These are phyloP conservation scores for Vollenhovia emeryi DNA, from an alignment of 1,140 invertebrate genomes.

Conservation along the genomic window DNA sequence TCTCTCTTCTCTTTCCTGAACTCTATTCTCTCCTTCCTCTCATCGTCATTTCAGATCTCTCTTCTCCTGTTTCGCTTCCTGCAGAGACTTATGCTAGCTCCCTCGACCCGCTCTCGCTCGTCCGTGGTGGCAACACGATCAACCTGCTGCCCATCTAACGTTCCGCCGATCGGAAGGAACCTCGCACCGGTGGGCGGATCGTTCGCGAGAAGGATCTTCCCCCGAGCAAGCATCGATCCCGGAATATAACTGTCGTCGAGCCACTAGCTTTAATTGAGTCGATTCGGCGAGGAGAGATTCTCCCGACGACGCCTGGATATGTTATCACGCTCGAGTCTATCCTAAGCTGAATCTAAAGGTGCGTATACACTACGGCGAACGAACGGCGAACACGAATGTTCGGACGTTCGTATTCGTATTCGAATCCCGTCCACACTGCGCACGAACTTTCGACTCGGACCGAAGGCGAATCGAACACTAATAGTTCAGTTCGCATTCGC, in stretches of 20 bases:
- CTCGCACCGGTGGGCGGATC: slow-evolving; percentile 42
- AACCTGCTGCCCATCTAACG: slow-evolving; percentile 32
- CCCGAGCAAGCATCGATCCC: slow-evolving; percentile 22
- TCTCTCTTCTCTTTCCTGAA: background rate
- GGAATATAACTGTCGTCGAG: slow-evolving; percentile 30
- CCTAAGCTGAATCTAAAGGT: background rate
- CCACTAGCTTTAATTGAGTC: slow-evolving; percentile 61
- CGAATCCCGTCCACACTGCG: no score
- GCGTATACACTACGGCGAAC: no score
- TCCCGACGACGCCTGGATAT: background rate
- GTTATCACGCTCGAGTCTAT: background rate
- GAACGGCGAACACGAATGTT: no score
- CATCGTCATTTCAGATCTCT: slow-evolving; percentile 22
- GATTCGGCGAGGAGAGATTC: background rate
- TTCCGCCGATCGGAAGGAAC: slow-evolving; percentile 72
- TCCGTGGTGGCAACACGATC: background rate
- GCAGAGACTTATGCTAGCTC: background rate
- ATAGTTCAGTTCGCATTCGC: no score
- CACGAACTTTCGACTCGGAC: no score
- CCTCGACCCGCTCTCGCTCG: background rate
- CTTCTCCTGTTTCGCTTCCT: slow-evolving; percentile 38
- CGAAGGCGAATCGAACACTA: no score
- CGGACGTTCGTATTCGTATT: no score
- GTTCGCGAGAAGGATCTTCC: slow-evolving; percentile 54
- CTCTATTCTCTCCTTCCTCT: slow-evolving; percentile 4